Evolutionary conservation across 2,888 invertebrate species (phyloP), one percentile per base, ranked within the genome.

Genomic region (Hydriomena furcata): DNA sequence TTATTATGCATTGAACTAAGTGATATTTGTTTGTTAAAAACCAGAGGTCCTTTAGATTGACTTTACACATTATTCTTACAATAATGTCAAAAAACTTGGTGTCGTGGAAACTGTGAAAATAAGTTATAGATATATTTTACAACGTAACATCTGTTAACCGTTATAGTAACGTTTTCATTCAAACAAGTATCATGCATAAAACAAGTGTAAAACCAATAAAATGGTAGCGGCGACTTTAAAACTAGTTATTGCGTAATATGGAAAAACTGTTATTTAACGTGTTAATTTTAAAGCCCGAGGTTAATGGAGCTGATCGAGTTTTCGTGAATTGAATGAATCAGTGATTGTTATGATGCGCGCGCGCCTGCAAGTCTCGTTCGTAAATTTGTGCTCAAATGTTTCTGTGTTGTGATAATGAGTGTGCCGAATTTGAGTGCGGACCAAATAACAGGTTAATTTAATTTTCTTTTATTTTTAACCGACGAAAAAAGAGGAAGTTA

Each of bases 401-500:
- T 31, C 25, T 32, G 50, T 54, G 54, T 28, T 40, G 53, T 49
- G 54, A 74, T 58, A 61, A 85, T 89, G 85, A 89, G 89, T 77
- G 89, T 90, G 59, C 90, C 90, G 37, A 89, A 90, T 82, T 82
- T 90, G 65, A 88, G 80, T 60, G 79, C 75, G 60, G 84, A 82
- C 68, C 84, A 86, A 78, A 83, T 89, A 55, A 84, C 84, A 85
- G 89, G 89, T 90, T n/a, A n/a, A n/a, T n/a, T n/a, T n/a, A n/a
- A 71, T 57, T 57, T 58, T 45, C 43, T 21, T 35, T 5, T 25
- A 8, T 6, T 34, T 32, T 12, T 32, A 7, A 2, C 8, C 1
- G 3, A 8, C 20, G n/a, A n/a, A n/a, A n/a, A n/a, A n/a, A n/a
- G n/a, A n/a, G n/a, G n/a, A n/a, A n/a, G n/a, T n/a, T n/a, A n/a